These are phyloP conservation scores for Zaprionus lineosus DNA, from an alignment of 2,888 invertebrate genomes.

Conservation along the genomic window DNA sequence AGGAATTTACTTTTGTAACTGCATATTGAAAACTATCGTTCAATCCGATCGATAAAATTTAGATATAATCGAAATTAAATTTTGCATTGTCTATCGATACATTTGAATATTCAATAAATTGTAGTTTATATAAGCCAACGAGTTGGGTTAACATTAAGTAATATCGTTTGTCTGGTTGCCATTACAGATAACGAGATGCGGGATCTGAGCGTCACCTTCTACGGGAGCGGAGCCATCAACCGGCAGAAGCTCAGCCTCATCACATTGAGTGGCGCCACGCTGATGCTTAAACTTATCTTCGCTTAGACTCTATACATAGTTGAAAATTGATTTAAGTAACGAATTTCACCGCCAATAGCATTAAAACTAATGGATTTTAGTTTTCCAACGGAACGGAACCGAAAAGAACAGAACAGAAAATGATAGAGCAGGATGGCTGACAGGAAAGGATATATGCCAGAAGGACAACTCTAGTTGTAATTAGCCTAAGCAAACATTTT, in stretches of 20 bases:
- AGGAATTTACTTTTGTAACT: slow-evolving; percentile 42
- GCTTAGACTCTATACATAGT: slow-evolving; percentile 45
- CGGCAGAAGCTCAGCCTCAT: slow-evolving; percentile 50
- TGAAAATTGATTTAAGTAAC: slow-evolving; percentile 57
- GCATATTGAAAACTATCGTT: slow-evolving; percentile 38
- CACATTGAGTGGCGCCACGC: slow-evolving; percentile 59
- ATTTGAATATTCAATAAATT: slow-evolving; percentile 1
- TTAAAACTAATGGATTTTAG: slow-evolving; percentile 42
- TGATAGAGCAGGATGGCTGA: too few species aligned
- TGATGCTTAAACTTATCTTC: slow-evolving; percentile 57
- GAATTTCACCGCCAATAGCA: slow-evolving; percentile 76
- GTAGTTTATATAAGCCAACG: not conserved
- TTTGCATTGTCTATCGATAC: slow-evolving; percentile 22
- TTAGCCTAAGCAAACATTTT: slow-evolving; percentile 51
- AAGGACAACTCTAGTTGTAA: slow-evolving; percentile 34
- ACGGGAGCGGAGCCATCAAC: slow-evolving; percentile 79
- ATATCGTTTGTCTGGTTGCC: not conserved
- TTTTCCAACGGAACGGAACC: slow-evolving; percentile 2
- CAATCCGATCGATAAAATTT: slow-evolving; percentile 6
- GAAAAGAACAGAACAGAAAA: too few species aligned
- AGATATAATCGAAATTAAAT: slow-evolving; percentile 12
- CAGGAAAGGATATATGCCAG: not conserved
- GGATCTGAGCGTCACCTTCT: slow-evolving; percentile 82
- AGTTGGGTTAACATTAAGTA: slow-evolving; percentile 2
- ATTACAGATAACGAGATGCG: slow-evolving; percentile 83